Evolutionary conservation across 2,797 vertebrate species (phyloP), one percentile per base, ranked within the genome.

Genomic region (Varecia variegata): DNA sequence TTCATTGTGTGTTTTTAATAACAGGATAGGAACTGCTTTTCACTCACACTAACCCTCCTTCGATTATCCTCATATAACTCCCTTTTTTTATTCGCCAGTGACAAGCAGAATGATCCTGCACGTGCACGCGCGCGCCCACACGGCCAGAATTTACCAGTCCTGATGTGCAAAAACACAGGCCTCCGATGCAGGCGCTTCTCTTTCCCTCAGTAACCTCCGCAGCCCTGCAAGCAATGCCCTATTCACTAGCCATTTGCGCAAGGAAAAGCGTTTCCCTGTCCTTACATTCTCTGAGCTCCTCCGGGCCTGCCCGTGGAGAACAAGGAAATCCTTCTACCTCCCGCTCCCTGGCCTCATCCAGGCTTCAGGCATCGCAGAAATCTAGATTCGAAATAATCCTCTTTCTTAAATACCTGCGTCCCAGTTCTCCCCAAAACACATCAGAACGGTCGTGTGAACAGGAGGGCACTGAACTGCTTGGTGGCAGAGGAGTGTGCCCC

Each of bases 381-480:
- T 25, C 45, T 14, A 45, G 65, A 62, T 32, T n/a, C 38, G 0
- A 56, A 43, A 84, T 5, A 14, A 77, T 8, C n/a, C 21, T 23
- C 50, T 62, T 58, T 52, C 76, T 86, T 54, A 52, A 65, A 74
- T 30, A 81, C 30, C 82, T 74, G 70, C 12, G 76, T 47, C 47
- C 70, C 67, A 30, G 0, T 13, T 79, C 58, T 62, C 52, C 10
- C 40, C 14, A 11, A 80, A 88, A 92, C 80, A 23, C 60, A 5
- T 38, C 38, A 35, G 5, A 43, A 60, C 1, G 1, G 30, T 77
- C 32, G 0, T 1, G 38, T 15, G 1, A 3, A 73, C 58, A 0
- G 35, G 27, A 21, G 43, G 32, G 47, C 65, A 47, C 13, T 0
- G 50, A 84, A 62, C 71, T 5, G 43, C 40, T 1, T 2, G 2